Evolutionary conservation across 2,888 invertebrate genomes (phyloP).

Genomic region (Himalopsyche japonica): DNA sequence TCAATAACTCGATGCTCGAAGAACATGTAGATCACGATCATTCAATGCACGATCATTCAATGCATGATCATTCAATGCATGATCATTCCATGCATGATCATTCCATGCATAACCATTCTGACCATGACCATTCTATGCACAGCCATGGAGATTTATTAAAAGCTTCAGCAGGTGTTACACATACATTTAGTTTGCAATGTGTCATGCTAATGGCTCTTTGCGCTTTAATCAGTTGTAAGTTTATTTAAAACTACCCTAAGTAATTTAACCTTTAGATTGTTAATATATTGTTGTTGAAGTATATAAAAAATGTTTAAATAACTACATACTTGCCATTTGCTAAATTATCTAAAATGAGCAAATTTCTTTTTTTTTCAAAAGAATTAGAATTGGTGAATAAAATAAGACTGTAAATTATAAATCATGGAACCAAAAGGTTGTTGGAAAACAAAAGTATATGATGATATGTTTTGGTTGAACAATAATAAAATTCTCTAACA

Average conservation of each 20-base stretch:
- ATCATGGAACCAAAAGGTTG: not conserved
- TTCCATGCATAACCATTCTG: constrained; percentile 24
- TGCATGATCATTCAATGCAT: constrained; percentile 34
- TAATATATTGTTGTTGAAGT: constrained; percentile 16
- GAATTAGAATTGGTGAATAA: not conserved
- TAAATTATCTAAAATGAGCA: not conserved
- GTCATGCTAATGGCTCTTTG: not conserved
- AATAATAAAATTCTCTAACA: not conserved
- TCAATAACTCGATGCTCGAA: constrained; percentile 11
- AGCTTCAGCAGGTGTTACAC: not conserved
- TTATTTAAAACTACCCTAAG: not conserved
- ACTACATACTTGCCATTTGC: constrained; percentile 23
- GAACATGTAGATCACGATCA: constrained; percentile 37
- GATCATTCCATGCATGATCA: constrained; percentile 34
- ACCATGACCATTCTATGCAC: not conserved
- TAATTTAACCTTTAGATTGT: not conserved
- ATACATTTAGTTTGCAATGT: not conserved
- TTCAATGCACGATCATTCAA: constrained; percentile 32
- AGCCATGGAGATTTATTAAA: constrained; percentile 5
- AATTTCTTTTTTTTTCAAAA: not conserved
- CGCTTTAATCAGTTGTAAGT: not conserved
- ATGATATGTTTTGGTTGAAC: not conserved
- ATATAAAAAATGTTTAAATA: not conserved
- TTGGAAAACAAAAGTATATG: not conserved
- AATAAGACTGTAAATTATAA: not conserved